Evolutionary conservation across 2,113 vertebrate genomes (phyloP), one percentile per base, ranked within the genome.

Genomic region (Saccopteryx leptura): DNA sequence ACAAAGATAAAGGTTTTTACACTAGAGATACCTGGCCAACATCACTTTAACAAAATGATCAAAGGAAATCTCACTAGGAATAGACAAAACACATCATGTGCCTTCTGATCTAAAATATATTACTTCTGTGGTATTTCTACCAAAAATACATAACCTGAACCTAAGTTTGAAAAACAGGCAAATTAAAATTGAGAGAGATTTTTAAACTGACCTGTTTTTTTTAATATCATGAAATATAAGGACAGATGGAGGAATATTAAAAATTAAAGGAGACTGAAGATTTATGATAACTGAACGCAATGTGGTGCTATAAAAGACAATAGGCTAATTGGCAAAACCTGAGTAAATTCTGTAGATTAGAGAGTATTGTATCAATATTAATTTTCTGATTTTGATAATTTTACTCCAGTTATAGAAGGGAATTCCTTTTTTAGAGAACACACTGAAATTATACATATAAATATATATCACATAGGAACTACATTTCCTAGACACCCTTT

Each of bases 31-130:
- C 3, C 66, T 56, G 21, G 26, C 19, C 79, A 28, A 86, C 26
- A 63, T 46, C 72, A 74, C 2, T 48, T 82, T 84, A 78, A 88
- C 46, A 61, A 50, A 75, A 19, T 80, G 66, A 85, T 80, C 58
- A 85, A 94, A 85, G 24, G 60, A 75, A 80, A 88, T 31, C 46
- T 91, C 39, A 68, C 21, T 65, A 94, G 93, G 81, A 94, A 84
- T 46, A 13, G 60, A 63, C 28, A 89, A 80, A 92, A 11, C 46
- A 68, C 39, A 72, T 74, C 39, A 19, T 9, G 21, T 81, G 66
- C 24, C 79, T 66, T 15, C 33, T 63, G 11, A 78, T 58, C 56
- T 58, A 6, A 60, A 18, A 72, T 26, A 52, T 0, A 4, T 76
- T 69, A 88, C 33, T 88, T 61, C 71, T 33, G 18, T 85, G 39